These are phyloP conservation scores for Taeniopygia guttata DNA, from an alignment of 2,797 vertebrate genomes.

Conservation along the genomic window DNA sequence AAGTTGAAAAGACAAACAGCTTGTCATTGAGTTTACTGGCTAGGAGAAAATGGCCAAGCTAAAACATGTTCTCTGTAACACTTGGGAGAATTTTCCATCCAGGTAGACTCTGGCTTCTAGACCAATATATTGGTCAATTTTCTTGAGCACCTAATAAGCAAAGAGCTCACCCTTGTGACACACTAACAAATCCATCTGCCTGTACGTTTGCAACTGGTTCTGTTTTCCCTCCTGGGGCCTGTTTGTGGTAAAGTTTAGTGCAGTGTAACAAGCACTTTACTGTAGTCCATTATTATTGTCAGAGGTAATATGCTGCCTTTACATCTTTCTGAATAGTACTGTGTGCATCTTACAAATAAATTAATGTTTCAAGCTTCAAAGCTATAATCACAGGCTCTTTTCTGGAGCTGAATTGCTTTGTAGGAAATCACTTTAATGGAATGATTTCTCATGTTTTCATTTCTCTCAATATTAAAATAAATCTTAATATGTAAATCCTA, in stretches of 20 bases:
- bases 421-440: constrained; percentile 52
- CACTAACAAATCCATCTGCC: neutral
- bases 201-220: neutral
- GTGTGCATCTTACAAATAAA: constrained; percentile 15
- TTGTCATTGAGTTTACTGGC: neutral
- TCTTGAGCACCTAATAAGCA: neutral
- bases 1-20: neutral
- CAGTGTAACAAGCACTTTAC: neutral
- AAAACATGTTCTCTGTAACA: neutral
- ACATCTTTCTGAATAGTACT: neutral
- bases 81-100: neutral
- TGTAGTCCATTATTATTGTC: neutral
- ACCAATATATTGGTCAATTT: neutral
- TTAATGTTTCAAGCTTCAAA: constrained; percentile 34
- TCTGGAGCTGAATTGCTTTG: constrained; percentile 40
- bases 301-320: neutral
- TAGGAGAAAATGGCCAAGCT: neutral
- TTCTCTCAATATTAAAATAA: constrained; percentile 28
- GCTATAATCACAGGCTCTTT: constrained; percentile 32
- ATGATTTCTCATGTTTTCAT: constrained; percentile 53
- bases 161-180: neutral
- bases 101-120: neutral
- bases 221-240: neutral
- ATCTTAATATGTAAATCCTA: constrained; percentile 13
- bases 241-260: neutral